Base-by-base conservation (phyloP, 2,797 vertebrate genomes). In the Poeciliopsis turneri region DNA sequence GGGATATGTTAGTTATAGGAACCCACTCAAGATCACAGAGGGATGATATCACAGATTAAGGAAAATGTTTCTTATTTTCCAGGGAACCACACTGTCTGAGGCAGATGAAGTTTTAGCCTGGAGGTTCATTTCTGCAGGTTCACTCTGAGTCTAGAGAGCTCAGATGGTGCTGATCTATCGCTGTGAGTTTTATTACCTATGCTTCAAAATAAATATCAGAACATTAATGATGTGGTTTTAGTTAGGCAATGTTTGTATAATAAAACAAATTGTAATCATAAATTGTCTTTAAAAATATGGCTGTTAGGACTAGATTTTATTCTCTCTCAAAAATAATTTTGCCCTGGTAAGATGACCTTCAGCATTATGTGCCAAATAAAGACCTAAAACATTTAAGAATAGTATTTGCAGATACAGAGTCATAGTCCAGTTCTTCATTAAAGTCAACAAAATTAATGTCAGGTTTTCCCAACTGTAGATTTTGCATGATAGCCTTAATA, bases 61-160 rank as follows among this genome's bases (percentile, higher is more conserved):
- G 2, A 41, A 69, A 69, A 25, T 69, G 66, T 18, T 69, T 51
- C 3, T 49, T 28, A 16, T 73, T 25, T 78, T 1, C 49, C 20
- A 78, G 78, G 78, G 73, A 7, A 23, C 64, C 51, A 39, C 78
- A 46, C 16, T 39, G 12, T 47, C 78, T n/a, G 78, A 80, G 51
- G 51, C 59, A 5, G 41, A 75, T 2, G 64, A 69, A 16, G 39
- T 80, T 57, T 75, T 46, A 28, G 39, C 64, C 2, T 46, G 64
- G 41, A 80, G 72, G 28, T 79, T 72, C 16, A 16, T 55, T 45
- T 53, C 72, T 74, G 46, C 59, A 16, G 25, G 39, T 69, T 49
- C 41, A 45, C 8, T 45, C 55, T n/a, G 10, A 30, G 13, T 12
- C 13, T 36, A 41, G 3, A 77, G 30, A 77, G 49, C 16, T 77